phyloP scores from a whole-genome alignment of 2,888 invertebrate genomes.

The Nasonia oneida region DNA sequence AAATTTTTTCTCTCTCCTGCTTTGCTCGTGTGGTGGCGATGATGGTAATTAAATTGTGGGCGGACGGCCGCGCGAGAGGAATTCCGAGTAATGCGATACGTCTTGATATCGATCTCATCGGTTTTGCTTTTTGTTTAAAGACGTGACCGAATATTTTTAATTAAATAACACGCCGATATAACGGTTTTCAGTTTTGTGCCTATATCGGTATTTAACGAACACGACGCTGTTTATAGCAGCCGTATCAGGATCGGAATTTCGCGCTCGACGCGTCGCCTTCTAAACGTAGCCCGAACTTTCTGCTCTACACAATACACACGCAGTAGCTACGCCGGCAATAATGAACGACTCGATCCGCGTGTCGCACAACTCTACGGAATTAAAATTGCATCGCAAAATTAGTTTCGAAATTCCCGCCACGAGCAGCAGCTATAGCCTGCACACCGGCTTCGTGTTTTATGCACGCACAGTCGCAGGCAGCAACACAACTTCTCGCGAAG shows the following conservation, averaged over 20 bases:
- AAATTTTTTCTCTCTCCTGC: background rate
- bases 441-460: background rate
- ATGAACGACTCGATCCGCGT: background rate
- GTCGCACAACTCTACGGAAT: background rate
- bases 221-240: too few relatives aligned
- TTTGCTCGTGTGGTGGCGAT: background rate
- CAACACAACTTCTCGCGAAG: slow-evolving; percentile 5
- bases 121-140: too few relatives aligned
- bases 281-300: too few relatives aligned
- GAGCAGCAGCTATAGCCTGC: background rate
- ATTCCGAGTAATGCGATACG: background rate
- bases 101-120: background rate
- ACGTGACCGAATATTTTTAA: too few relatives aligned
- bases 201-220: too few relatives aligned
- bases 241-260: too few relatives aligned
- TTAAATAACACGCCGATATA: too few relatives aligned
- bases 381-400: background rate
- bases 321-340: background rate
- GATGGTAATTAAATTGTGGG: background rate
- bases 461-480: background rate
- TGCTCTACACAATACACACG: too few relatives aligned
- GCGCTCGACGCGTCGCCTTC: too few relatives aligned
- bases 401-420: background rate
- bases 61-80: background rate
- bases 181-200: too few relatives aligned